Conservation (phyloP, 2,888 invertebrate species). For the Caenorhabditis panamensis region DNA sequence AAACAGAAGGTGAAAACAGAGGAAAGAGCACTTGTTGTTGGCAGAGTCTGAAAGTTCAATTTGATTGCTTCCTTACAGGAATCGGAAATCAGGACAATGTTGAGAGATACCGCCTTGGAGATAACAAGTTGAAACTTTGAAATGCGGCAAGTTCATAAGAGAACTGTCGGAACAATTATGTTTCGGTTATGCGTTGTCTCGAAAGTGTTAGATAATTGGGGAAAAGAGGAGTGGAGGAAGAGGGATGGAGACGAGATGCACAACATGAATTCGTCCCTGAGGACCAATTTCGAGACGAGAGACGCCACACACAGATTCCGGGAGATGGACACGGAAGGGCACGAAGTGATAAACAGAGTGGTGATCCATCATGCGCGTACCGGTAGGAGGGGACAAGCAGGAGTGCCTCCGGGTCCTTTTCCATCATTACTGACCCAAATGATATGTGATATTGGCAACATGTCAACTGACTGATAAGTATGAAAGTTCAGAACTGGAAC, state of each 20-base stretch:
- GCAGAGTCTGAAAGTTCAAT: not conserved
- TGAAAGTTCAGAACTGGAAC: no score
- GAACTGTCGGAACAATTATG: constrained; percentile 31
- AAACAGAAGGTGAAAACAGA: not conserved
- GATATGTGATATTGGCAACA: constrained; percentile 16
- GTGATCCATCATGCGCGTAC: constrained; percentile 41
- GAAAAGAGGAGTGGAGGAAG: not conserved
- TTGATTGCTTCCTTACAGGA: no score
- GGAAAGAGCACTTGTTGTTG: not conserved
- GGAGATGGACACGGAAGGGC: constrained; percentile 17
- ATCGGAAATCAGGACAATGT: no score
- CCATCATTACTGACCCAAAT: constrained; percentile 11
- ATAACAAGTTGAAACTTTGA: constrained; percentile 20
- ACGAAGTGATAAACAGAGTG: constrained; percentile 30
- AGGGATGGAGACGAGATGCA: not conserved
- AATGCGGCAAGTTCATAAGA: constrained; percentile 30
- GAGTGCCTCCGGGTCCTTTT: constrained; percentile 5
- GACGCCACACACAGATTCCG: not conserved
- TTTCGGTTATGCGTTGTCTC: not conserved
- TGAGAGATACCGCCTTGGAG: constrained; percentile 29
- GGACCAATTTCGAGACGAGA: constrained; percentile 7
- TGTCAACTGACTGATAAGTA: no score
- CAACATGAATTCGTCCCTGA: constrained; percentile 9
- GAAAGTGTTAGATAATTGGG: constrained; percentile 33
- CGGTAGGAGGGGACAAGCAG: constrained; percentile 32